Evolutionary conservation across 2,888 invertebrate genomes (phyloP).

Genomic region (Trissolcus japonicus): DNA sequence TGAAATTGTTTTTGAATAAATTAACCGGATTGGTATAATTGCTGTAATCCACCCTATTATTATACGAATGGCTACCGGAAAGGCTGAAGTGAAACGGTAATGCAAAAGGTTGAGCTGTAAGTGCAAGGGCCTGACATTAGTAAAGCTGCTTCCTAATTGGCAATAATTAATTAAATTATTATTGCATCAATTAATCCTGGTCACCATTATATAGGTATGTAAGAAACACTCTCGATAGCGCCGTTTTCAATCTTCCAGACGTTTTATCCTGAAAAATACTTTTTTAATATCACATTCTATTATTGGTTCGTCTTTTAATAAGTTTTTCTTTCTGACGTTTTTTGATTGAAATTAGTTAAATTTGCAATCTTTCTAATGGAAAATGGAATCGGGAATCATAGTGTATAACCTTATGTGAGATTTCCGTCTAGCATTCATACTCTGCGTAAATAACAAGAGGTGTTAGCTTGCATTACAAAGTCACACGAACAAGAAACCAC

Average conservation of each 20-base stretch:
- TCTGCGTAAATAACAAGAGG: slow-evolving; percentile 33
- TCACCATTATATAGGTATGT: slow-evolving; percentile 33
- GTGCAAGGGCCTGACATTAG: slow-evolving; percentile 45
- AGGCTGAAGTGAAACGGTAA: slow-evolving; percentile 27
- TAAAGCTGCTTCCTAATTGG: slow-evolving; percentile 61
- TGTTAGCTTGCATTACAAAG: slow-evolving; percentile 36
- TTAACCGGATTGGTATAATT: slow-evolving; percentile 37
- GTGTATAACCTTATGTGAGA: neutral
- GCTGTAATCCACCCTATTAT: slow-evolving; percentile 36
- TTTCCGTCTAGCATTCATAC: slow-evolving; percentile 9
- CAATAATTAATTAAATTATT: slow-evolving; percentile 64
- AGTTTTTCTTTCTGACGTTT: too few relatives aligned
- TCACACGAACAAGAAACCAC: slow-evolving; percentile 49
- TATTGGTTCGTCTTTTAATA: too few relatives aligned
- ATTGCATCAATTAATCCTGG: slow-evolving; percentile 64
- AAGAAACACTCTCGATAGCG: neutral
- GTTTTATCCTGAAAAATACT: neutral
- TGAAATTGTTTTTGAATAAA: slow-evolving; percentile 42
- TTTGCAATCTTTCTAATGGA: neutral
- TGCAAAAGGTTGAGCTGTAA: slow-evolving; percentile 20
- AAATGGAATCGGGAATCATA: neutral
- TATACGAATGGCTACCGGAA: slow-evolving; percentile 29
- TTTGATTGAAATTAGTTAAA: neutral
- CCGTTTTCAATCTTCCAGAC: neutral
- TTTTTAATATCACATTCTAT: neutral